Evolutionary conservation across 2,113 vertebrate species (phyloP).

Genomic region (Typhlomys cinereus): DNA sequence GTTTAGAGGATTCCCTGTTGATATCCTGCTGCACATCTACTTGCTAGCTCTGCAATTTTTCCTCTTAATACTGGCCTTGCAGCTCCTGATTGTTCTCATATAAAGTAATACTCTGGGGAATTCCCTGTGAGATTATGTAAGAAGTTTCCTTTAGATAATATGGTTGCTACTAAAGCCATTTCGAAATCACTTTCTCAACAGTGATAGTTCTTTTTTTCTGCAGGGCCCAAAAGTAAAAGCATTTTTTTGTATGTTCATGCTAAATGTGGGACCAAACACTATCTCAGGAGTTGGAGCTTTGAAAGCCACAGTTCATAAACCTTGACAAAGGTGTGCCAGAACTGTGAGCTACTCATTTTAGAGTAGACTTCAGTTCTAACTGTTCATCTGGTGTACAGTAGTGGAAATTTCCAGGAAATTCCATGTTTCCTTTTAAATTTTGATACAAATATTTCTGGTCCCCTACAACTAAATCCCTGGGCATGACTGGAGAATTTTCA

Average conservation of each 20-base stretch:
- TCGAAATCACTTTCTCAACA: neutral
- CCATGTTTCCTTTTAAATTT: conserved; percentile 1
- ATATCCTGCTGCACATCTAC: neutral
- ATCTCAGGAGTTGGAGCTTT: neutral
- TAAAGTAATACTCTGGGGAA: neutral
- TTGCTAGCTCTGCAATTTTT: neutral
- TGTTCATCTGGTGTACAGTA: neutral
- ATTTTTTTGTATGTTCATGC: neutral
- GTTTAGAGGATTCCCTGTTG: neutral
- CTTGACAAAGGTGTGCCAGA: neutral
- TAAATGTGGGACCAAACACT: neutral
- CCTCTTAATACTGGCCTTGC: neutral
- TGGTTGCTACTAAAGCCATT: neutral
- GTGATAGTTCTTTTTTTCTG: neutral
- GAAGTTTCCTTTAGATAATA: neutral
- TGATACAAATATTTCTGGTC: neutral
- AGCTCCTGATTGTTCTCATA: neutral
- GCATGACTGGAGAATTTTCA: neutral
- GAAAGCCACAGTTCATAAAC: neutral
- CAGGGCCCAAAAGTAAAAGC: neutral
- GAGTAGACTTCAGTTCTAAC: neutral
- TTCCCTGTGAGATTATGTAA: neutral
- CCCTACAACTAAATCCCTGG: neutral
- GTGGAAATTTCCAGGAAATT: conserved; percentile 11
- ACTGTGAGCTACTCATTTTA: neutral